phyloP scores from a whole-genome alignment of 2,888 invertebrate species.

The Mythimna impura region DNA sequence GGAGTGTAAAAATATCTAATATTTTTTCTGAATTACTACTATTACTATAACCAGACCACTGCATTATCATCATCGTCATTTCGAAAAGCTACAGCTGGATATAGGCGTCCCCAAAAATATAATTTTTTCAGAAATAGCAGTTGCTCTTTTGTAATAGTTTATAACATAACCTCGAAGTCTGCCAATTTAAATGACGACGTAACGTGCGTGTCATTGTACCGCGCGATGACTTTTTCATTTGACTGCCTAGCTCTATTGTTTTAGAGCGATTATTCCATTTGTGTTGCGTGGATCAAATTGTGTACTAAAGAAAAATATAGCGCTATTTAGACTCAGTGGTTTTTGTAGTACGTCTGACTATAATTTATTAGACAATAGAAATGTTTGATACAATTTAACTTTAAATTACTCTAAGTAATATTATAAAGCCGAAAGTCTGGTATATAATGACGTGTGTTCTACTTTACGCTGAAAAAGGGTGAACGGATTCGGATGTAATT shows the following conservation, averaged over 20 bases:
- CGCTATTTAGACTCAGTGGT: conserved; percentile 22
- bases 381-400: conserved; percentile 4
- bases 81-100: too few relatives aligned
- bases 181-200: conserved; percentile 31
- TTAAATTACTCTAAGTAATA: too few relatives aligned
- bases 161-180: background rate
- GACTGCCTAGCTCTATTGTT: conserved; percentile 33
- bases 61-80: too few relatives aligned
- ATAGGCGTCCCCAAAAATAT: too few relatives aligned
- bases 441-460: background rate
- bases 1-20: background rate
- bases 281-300: conserved; percentile 21
- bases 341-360: conserved; percentile 22
- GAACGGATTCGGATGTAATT: too few relatives aligned
- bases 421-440: too few relatives aligned
- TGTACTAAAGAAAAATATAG: conserved; percentile 33
- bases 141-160: conserved; percentile 12
- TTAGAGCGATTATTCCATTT: conserved; percentile 34
- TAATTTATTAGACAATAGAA: conserved; percentile 14
- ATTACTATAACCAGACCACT: too few relatives aligned
- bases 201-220: conserved; percentile 22
- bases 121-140: too few relatives aligned
- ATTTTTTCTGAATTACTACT: background rate
- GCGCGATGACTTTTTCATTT: conserved; percentile 39
- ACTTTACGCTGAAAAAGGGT: too few relatives aligned